phyloP scores from a whole-genome alignment of 2,797 vertebrate genomes.

The Euthynnus affinis region DNA sequence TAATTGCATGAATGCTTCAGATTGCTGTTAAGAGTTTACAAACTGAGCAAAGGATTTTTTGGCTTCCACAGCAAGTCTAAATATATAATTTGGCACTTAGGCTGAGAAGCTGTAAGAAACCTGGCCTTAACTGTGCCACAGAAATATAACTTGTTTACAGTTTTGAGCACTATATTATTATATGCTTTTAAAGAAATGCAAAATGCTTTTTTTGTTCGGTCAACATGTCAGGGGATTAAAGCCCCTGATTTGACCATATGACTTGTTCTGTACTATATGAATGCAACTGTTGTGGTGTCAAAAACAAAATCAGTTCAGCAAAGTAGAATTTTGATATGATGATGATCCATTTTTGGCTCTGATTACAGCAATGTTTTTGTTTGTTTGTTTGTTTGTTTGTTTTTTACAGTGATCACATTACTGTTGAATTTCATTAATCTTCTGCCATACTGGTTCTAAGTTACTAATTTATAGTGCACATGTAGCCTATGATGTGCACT shows the following conservation, averaged over 20 bases:
- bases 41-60: neutral
- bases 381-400: too few relatives aligned
- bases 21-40: slow-evolving; percentile 10
- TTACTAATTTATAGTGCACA: neutral
- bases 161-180: neutral
- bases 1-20: slow-evolving; percentile 21
- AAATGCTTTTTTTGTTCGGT: slow-evolving; percentile 5
- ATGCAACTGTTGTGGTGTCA: slow-evolving; percentile 15
- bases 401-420: slow-evolving; percentile 3
- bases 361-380: slow-evolving; percentile 1
- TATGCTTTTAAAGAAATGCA: slow-evolving; percentile 5
- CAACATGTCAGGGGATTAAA: neutral
- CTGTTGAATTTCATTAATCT: slow-evolving; percentile 20
- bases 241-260: slow-evolving; percentile 22
- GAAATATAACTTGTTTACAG: slow-evolving; percentile 1
- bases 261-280: slow-evolving; percentile 29
- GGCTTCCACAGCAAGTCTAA: neutral
- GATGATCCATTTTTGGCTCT: neutral
- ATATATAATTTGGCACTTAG: slow-evolving; percentile 1
- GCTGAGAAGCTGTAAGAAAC: slow-evolving; percentile 8
- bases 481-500: neutral
- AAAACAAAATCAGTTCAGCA: neutral
- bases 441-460: neutral
- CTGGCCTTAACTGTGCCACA: neutral
- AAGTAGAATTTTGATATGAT: neutral